These are phyloP conservation scores for Ips nitidus DNA, from an alignment of 1,140 invertebrate species.

Conservation along the genomic window DNA sequence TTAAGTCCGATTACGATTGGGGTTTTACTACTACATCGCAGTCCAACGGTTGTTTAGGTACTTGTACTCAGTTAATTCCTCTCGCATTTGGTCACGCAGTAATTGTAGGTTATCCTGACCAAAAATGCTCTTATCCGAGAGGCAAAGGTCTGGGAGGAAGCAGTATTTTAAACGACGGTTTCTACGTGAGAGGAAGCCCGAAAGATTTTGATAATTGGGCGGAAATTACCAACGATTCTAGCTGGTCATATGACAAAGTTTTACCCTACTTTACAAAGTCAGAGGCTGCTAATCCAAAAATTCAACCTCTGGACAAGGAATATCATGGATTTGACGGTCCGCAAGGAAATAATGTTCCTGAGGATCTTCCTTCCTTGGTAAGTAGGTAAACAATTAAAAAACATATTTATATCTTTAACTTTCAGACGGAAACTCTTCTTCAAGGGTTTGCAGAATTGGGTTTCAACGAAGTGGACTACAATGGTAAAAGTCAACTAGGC, in stretches of 20 bases:
- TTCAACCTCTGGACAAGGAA: constrained; percentile 5
- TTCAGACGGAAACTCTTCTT: neutral
- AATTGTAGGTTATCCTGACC: constrained; percentile 52
- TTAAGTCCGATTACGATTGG: constrained; percentile 60
- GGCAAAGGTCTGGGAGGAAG: constrained; percentile 72
- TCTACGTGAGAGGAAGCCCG: constrained; percentile 80
- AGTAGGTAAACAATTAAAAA: no score
- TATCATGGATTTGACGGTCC: constrained; percentile 30
- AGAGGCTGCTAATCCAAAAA: constrained; percentile 44
- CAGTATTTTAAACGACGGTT: constrained; percentile 85
- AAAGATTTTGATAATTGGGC: constrained; percentile 67
- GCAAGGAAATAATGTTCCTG: constrained; percentile 13
- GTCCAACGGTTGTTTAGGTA: constrained; percentile 32
- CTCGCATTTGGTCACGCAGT: constrained; percentile 52
- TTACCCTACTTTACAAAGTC: constrained; percentile 42
- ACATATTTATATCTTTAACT: no score
- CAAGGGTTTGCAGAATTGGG: neutral
- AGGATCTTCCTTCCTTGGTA: neutral
- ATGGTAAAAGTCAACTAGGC: neutral
- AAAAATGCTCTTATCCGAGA: constrained; percentile 55
- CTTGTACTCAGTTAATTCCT: constrained; percentile 1
- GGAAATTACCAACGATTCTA: constrained; percentile 61
- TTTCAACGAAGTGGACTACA: neutral
- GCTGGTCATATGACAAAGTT: constrained; percentile 40
- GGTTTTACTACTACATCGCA: constrained; percentile 60